Percentiles rank a stretch among this genome's conserved stretches.
phyloP scores from a whole-genome alignment of 2,113 vertebrate genomes.

The Oryzias woworae region DNA sequence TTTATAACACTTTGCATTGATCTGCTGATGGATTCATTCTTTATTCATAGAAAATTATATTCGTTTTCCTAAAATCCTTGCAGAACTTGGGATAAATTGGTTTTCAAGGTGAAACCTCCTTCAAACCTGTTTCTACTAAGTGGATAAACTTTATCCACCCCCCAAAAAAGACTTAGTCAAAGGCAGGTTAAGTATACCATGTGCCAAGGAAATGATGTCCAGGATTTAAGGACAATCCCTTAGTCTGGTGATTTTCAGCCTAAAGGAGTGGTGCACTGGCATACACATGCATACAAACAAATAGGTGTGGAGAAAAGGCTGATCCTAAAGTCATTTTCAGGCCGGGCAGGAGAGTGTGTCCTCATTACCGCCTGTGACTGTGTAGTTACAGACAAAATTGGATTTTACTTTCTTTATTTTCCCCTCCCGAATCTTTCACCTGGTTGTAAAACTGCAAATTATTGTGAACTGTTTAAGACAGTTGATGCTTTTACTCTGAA shows the following conservation, averaged over 20 bases:
- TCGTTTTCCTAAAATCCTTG: neutral
- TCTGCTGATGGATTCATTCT: slow-evolving; percentile 26
- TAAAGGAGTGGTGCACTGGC: slow-evolving; percentile 11
- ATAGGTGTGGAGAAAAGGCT: neutral
- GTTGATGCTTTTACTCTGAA: slow-evolving; percentile 21
- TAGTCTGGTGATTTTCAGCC: slow-evolving; percentile 37
- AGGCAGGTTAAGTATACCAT: slow-evolving; percentile 47
- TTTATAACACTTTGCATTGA: slow-evolving; percentile 27
- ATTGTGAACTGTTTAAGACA: slow-evolving; percentile 67
- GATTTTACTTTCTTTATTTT: slow-evolving; percentile 45
- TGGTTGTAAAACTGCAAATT: slow-evolving; percentile 72
- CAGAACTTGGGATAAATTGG: slow-evolving; percentile 13
- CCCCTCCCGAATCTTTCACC: slow-evolving; percentile 29
- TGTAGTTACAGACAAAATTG: slow-evolving; percentile 66
- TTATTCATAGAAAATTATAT: slow-evolving; percentile 36
- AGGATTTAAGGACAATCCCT: slow-evolving; percentile 49
- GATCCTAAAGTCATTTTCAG: slow-evolving; percentile 62
- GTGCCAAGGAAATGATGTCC: slow-evolving; percentile 50
- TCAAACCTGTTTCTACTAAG: slow-evolving; percentile 19
- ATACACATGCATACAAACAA: slow-evolving; percentile 4
- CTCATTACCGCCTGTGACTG: slow-evolving; percentile 64
- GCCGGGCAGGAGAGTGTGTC: slow-evolving; percentile 58
- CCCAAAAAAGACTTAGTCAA: slow-evolving; percentile 28
- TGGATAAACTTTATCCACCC: slow-evolving; percentile 23
- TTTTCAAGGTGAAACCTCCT: slow-evolving; percentile 26